Conservation (phyloP, 1,140 invertebrate species). For the Saccostrea cuccullata region DNA sequence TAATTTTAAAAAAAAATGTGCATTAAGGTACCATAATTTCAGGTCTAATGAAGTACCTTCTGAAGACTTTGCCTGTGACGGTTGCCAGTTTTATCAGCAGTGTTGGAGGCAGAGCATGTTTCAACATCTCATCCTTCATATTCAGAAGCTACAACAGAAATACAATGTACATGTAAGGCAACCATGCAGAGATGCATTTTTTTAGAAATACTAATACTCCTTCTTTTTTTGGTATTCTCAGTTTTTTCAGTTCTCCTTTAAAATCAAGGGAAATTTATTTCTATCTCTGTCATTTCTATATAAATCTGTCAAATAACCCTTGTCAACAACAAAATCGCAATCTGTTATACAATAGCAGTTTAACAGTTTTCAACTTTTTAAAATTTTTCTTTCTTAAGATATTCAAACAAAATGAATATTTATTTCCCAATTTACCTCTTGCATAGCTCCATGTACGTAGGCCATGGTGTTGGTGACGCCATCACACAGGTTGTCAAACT, state of each 20-base stretch:
- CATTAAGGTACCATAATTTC: too few species aligned
- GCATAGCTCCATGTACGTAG: conserved; percentile 70
- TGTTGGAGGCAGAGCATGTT: conserved; percentile 75
- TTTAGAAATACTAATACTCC: neutral
- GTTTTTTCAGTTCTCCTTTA: too few species aligned
- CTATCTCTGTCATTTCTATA: too few species aligned
- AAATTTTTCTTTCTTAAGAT: too few species aligned
- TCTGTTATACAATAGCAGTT: too few species aligned
- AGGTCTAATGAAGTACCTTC: conserved; percentile 67
- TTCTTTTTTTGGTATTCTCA: too few species aligned
- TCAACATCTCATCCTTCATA: conserved; percentile 77
- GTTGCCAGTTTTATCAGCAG: conserved; percentile 74
- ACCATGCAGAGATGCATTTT: neutral
- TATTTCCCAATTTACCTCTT: conserved; percentile 63
- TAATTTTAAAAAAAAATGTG: too few species aligned
- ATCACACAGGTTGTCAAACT: conserved; percentile 76
- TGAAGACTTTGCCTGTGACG: conserved; percentile 73
- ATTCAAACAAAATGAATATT: too few species aligned
- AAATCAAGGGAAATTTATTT: too few species aligned
- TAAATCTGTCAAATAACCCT: too few species aligned
- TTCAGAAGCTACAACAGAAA: conserved; percentile 69
- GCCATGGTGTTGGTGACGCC: conserved; percentile 73
- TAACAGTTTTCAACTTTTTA: too few species aligned
- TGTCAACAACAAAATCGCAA: too few species aligned
- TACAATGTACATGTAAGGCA: conserved; percentile 3